phyloP scores from a whole-genome alignment of 1,140 invertebrate species.

The Dendrolimus punctatus region DNA sequence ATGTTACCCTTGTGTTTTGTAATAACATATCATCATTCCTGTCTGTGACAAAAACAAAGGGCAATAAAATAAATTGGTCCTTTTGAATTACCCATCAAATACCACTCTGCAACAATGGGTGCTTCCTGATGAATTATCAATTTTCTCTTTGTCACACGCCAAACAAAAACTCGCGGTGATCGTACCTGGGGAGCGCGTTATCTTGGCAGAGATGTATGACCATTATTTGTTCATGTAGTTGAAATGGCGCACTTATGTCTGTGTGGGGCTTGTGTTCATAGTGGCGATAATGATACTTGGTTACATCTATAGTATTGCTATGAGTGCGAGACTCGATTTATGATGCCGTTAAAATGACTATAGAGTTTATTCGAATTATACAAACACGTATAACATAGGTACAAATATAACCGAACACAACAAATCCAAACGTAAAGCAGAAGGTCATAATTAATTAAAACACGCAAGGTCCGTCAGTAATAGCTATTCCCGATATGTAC shows the following conservation, averaged over 20 bases:
- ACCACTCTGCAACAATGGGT: constrained; percentile 37
- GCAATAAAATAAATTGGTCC: constrained; percentile 36
- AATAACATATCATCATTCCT: too few relatives aligned
- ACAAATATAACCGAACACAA: too few relatives aligned
- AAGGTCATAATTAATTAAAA: background rate
- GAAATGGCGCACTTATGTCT: constrained; percentile 25
- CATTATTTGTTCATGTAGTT: constrained; percentile 38
- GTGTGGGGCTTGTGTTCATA: constrained; percentile 8
- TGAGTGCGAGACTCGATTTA: too few relatives aligned
- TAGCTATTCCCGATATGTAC: too few relatives aligned
- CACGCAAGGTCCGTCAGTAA: too few relatives aligned
- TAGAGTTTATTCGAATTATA: too few relatives aligned
- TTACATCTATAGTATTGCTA: too few relatives aligned
- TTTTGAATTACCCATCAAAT: constrained; percentile 39
- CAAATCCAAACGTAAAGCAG: background rate
- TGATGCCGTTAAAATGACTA: too few relatives aligned
- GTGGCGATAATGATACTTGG: too few relatives aligned
- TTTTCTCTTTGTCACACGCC: constrained; percentile 51
- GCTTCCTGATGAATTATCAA: constrained; percentile 55
- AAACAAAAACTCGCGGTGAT: constrained; percentile 50
- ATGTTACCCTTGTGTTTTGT: too few relatives aligned
- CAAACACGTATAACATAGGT: too few relatives aligned
- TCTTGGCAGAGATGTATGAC: constrained; percentile 58
- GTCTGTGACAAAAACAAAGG: constrained; percentile 21
- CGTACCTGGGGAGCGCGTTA: constrained; percentile 47